Base-by-base conservation (phyloP, 2,797 vertebrate species). In the Pantherophis vulpinus region DNA sequence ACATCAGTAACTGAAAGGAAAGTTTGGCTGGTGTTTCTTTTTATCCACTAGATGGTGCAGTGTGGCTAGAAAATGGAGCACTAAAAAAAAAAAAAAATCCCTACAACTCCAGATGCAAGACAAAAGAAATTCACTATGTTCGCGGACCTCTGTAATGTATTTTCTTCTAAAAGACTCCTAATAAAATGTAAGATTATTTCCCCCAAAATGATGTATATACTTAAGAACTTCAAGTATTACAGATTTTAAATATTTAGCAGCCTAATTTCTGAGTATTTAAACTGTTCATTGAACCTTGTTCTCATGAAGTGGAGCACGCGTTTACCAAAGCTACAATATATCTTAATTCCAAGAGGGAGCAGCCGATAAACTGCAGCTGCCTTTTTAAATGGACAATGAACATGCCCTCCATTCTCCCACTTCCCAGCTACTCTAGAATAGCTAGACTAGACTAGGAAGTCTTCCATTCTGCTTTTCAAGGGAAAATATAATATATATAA, bases 241-340 rank as follows among this genome's bases (percentile, higher is more conserved):
- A 91, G 94, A 97, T 94, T 96, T 93, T 96, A 96, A 97, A 97
- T 96, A 96, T 96, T 96, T 97, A 96, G 96, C 95, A 96, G 95
- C 90, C 94, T 96, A 96, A 97, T 96, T 95, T 96, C 96, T 96
- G 92, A 96, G 93, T 92, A 87, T 95, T 96, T 97, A 96, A 97
- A 96, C 94, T 94, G 95, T 96, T 95, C 95, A 96, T 96, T 96
- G 95, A 95, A 95, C 87, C 94, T 97, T 93, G 93, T 89, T 94
- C 95, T 97, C 96, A 96, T 96, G 96, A 97, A 96, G 95, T 79
- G 93, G 93, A 94, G 86, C 90, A 94, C 93, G 92, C 61, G 95
- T 95, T 92, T 92, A 63, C 51, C 88, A 83, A 42, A 94, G 94
- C 86, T 70, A 91, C 91, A 92, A 90, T 95, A 90, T 95, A 93